A percentile compares a stretch with the other conserved stretches of the same genome.
These are phyloP conservation scores for Grammomys dolichurus DNA, from an alignment of 2,113 vertebrate genomes.

Conservation along the genomic window DNA sequence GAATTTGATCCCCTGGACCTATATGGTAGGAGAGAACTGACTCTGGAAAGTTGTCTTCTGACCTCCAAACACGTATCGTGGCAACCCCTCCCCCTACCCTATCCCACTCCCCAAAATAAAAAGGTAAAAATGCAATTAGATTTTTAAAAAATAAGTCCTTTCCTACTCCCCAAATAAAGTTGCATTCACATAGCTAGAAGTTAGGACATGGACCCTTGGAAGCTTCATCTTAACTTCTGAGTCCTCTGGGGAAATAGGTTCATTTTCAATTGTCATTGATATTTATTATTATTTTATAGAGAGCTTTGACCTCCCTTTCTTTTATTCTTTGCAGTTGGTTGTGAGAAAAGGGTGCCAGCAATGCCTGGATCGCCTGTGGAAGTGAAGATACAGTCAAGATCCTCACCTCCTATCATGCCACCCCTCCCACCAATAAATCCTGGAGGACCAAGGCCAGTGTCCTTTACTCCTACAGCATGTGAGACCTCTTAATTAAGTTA, in stretches of 20 bases:
- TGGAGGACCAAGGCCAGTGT: conserved; percentile 93
- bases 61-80: too few relatives aligned
- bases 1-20: not conserved
- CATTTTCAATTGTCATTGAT: conserved; percentile 57
- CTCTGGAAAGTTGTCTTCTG: not conserved
- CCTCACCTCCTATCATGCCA: conserved; percentile 95
- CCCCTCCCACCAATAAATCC: conserved; percentile 96
- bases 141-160: conserved; percentile 11
- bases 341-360: conserved; percentile 96
- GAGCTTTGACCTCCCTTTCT: conserved; percentile 54
- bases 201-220: not conserved
- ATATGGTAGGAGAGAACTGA: not conserved
- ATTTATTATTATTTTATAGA: conserved; percentile 40
- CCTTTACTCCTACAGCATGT: conserved; percentile 96
- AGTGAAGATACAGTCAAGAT: conserved; percentile 98
- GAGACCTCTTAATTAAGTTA: conserved; percentile 80
- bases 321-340: conserved; percentile 89
- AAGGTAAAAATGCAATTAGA: not conserved
- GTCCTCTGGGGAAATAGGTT: conserved; percentile 44
- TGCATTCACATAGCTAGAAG: not conserved
- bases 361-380: conserved; percentile 99
- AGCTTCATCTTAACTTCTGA: conserved; percentile 15
- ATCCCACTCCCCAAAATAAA: accelerated
- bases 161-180: not conserved
- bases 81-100: accelerated